Evolutionary conservation across 30 jellyfish, hydroid and myxozoan genomes (phyloP).

Genomic region (Turritopsis rubra): DNA sequence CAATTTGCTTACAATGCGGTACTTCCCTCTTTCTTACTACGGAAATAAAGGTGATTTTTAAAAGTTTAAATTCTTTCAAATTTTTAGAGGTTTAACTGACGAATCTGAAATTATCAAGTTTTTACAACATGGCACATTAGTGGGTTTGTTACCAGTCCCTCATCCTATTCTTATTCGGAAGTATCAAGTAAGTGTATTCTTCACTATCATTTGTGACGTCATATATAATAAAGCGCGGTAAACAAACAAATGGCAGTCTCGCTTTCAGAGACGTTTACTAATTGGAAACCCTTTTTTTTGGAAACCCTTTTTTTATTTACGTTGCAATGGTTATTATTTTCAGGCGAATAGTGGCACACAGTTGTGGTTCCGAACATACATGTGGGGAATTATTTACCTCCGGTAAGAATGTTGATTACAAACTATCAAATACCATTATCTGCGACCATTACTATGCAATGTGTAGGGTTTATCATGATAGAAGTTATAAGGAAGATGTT

Average conservation of each 20-base stretch:
- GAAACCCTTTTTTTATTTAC: not conserved
- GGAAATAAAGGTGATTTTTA: not conserved
- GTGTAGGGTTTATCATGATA: not conserved
- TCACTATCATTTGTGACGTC: not conserved
- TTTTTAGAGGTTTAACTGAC: slow-evolving; percentile 82
- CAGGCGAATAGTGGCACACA: slow-evolving; percentile 99
- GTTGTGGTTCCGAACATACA: slow-evolving; percentile 91
- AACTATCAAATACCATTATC: no score
- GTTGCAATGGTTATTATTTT: not conserved
- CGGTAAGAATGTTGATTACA: slow-evolving; percentile 37
- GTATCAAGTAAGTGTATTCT: slow-evolving; percentile 57
- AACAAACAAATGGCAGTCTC: no score
- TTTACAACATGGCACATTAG: slow-evolving; percentile 93
- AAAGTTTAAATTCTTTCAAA: not conserved
- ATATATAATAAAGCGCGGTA: no score
- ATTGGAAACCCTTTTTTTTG: not conserved
- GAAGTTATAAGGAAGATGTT: not conserved
- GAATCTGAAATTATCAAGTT: slow-evolving; percentile 92
- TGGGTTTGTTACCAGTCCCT: slow-evolving; percentile 95
- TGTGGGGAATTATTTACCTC: slow-evolving; percentile 95
- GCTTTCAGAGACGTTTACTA: not conserved
- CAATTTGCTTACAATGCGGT: not conserved
- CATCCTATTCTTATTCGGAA: slow-evolving; percentile 91
- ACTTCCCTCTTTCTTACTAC: not conserved
- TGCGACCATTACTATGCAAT: no score